Evolutionary conservation across 2,888 invertebrate species (phyloP).

Genomic region (Allophyes oxyacanthae): DNA sequence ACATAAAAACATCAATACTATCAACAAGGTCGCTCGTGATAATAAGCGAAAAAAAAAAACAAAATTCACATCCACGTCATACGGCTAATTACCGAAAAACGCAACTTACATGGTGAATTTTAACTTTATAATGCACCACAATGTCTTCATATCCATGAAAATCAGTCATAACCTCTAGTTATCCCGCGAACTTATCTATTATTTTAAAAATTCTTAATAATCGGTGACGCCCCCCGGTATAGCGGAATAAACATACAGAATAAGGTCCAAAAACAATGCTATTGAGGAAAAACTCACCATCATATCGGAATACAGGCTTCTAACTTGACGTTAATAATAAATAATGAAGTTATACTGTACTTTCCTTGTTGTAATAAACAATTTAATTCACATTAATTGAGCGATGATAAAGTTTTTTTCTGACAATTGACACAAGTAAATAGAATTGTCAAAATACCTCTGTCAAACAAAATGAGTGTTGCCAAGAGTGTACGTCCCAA

Average conservation of each 20-base stretch:
- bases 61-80: slow-evolving; percentile 56
- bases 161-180: slow-evolving; percentile 34
- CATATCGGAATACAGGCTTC: slow-evolving; percentile 62
- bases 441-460: slow-evolving; percentile 32
- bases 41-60: slow-evolving; percentile 38
- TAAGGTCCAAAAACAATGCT: background rate
- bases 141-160: slow-evolving; percentile 20
- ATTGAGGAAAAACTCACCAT: slow-evolving; percentile 68
- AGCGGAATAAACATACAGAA: slow-evolving; percentile 18
- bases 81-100: slow-evolving; percentile 38
- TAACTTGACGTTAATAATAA: slow-evolving; percentile 6
- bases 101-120: slow-evolving; percentile 7
- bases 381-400: slow-evolving; percentile 27
- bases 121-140: slow-evolving; percentile 22
- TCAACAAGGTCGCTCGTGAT: slow-evolving; percentile 31
- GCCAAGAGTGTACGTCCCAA: no score
- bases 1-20: slow-evolving; percentile 34
- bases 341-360: slow-evolving; percentile 8
- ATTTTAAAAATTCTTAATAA: slow-evolving; percentile 22
- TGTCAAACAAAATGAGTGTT: slow-evolving; percentile 32
- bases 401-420: slow-evolving; percentile 17
- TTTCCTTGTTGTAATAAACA: slow-evolving; percentile 39
- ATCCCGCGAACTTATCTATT: slow-evolving; percentile 29
- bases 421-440: slow-evolving; percentile 32
- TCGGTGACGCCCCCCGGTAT: slow-evolving; percentile 71